phyloP scores from a whole-genome alignment of 2,888 invertebrate genomes.

The Lochmaea capreae region DNA sequence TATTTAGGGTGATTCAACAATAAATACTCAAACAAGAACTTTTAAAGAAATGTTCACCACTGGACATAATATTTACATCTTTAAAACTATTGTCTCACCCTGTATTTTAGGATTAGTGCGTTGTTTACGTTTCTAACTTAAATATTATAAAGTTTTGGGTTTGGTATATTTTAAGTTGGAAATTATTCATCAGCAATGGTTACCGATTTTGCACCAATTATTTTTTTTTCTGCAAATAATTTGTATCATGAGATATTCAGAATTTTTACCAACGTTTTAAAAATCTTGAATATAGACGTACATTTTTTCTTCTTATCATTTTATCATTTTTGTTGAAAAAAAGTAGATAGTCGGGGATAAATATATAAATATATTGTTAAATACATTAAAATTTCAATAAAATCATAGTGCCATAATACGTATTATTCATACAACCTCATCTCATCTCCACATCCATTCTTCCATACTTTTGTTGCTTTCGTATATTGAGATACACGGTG shows the following conservation, averaged over 20 bases:
- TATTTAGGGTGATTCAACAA: background rate
- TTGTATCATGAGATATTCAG: conserved; percentile 17
- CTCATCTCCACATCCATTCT: conserved; percentile 39
- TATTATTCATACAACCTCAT: conserved; percentile 56
- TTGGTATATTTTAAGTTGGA: background rate
- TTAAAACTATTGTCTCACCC: background rate
- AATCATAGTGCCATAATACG: conserved; percentile 67
- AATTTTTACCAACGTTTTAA: conserved; percentile 3
- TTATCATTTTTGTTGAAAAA: conserved; percentile 33
- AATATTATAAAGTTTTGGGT: background rate
- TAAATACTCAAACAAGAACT: no score
- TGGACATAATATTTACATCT: background rate
- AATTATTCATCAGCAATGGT: conserved; percentile 30
- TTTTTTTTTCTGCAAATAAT: conserved; percentile 7
- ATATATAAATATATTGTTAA: conserved; percentile 45
- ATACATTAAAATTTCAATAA: conserved; percentile 66
- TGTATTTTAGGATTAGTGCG: background rate
- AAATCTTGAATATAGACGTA: conserved; percentile 4
- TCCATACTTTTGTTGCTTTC: conserved; percentile 35
- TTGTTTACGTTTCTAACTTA: background rate
- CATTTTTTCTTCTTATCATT: conserved; percentile 27
- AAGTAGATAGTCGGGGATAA: conserved; percentile 43
- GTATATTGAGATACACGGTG: background rate
- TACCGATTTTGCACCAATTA: conserved; percentile 25
- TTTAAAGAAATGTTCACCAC: no score